Conservation (phyloP, 2,113 vertebrate species). For the Myiagra hebetior region DNA sequence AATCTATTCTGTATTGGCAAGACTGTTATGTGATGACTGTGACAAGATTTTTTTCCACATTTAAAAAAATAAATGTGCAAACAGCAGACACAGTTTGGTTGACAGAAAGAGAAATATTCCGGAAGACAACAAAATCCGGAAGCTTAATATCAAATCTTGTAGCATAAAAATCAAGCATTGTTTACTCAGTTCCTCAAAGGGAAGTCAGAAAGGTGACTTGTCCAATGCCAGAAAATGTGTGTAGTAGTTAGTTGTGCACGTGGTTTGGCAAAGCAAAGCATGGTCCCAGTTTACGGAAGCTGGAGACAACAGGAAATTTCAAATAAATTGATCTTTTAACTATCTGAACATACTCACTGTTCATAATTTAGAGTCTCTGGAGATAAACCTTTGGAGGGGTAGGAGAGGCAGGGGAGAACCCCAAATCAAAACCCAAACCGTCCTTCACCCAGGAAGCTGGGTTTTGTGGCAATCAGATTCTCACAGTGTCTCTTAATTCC, state of each 20-base stretch:
- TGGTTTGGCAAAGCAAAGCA: neutral
- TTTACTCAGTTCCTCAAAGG: neutral
- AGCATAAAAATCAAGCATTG: neutral
- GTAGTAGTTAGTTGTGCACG: fast-evolving
- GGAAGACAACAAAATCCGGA: neutral
- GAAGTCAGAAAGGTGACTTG: neutral
- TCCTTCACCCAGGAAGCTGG: neutral
- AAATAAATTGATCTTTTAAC: neutral
- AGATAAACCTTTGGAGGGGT: neutral
- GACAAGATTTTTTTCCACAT: neutral
- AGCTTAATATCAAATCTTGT: neutral
- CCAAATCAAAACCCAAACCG: neutral
- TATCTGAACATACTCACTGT: neutral
- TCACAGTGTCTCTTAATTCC: neutral
- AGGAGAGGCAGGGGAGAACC: fast-evolving
- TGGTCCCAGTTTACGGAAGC: neutral
- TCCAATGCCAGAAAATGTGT: neutral
- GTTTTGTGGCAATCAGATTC: neutral
- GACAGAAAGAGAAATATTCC: neutral
- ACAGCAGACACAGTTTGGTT: neutral
- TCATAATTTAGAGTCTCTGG: neutral
- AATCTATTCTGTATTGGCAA: neutral
- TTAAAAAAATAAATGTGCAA: neutral
- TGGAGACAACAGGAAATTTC: neutral
- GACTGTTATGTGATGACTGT: neutral